These are phyloP conservation scores for Diplodus puntazzo DNA, from an alignment of 2,797 vertebrate genomes.

Conservation along the genomic window DNA sequence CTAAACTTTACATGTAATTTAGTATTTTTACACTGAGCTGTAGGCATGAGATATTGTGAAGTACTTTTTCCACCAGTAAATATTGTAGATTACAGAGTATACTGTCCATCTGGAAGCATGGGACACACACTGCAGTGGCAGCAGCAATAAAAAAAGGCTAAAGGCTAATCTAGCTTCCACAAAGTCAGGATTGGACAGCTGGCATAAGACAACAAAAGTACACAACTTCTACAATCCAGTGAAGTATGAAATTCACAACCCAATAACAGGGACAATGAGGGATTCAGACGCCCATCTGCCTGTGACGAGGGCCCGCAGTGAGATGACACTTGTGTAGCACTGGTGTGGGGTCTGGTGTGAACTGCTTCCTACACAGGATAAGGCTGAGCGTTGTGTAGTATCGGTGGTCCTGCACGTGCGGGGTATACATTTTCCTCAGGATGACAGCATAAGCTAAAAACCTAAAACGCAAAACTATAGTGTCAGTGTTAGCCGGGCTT, in stretches of 20 bases:
- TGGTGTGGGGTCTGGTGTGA: constrained; percentile 63
- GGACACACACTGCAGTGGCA: not conserved
- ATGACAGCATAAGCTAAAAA: constrained; percentile 26
- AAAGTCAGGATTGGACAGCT: constrained; percentile 63
- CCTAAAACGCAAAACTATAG: constrained; percentile 26
- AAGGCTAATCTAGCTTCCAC: constrained; percentile 26
- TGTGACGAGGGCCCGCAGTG: constrained; percentile 52
- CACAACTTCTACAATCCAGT: constrained; percentile 56
- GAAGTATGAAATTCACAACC: constrained; percentile 64
- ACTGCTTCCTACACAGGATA: constrained; percentile 57
- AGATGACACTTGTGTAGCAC: constrained; percentile 57
- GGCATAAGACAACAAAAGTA: constrained; percentile 58
- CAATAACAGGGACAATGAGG: constrained; percentile 66
- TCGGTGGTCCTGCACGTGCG: not conserved
- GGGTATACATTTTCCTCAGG: constrained; percentile 5
- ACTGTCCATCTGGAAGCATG: not conserved
- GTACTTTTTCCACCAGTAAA: not conserved
- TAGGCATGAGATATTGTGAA: not conserved
- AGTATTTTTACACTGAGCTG: not conserved
- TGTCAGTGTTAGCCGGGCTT: constrained; percentile 43
- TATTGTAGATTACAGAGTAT: not conserved
- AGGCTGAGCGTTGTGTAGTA: constrained; percentile 24
- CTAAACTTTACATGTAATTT: too few relatives aligned
- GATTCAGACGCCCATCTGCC: constrained; percentile 71
- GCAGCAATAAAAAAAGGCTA: constrained; percentile 17